Evolutionary conservation across 2,888 invertebrate species (phyloP).

Genomic region (Helobdella robusta): DNA sequence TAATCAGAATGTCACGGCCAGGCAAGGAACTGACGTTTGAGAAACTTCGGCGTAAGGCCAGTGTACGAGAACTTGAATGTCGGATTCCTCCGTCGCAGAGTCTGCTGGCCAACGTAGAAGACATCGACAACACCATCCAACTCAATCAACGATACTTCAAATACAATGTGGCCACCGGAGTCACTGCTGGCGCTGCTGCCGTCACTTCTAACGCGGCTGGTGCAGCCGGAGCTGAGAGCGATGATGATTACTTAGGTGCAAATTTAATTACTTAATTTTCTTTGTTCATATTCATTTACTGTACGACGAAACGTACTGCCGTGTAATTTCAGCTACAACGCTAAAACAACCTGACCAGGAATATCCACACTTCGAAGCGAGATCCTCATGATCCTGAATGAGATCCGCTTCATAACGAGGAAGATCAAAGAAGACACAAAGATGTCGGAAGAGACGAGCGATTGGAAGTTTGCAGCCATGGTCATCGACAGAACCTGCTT

Average conservation of each 20-base stretch:
- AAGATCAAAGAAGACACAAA: slow-evolving; percentile 36
- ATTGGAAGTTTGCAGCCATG: slow-evolving; percentile 37
- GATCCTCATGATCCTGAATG: slow-evolving; percentile 34
- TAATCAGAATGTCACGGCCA: slow-evolving; percentile 34
- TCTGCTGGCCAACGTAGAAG: slow-evolving; percentile 34
- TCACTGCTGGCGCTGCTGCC: background rate
- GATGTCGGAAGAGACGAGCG: slow-evolving; percentile 32
- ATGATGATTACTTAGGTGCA: no score
- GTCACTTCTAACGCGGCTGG: no score
- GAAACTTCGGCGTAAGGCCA: slow-evolving; percentile 33
- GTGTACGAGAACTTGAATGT: slow-evolving; percentile 30
- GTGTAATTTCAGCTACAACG: no score
- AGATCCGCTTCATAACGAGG: slow-evolving; percentile 35
- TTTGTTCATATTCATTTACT: no score
- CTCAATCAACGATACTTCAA: slow-evolving; percentile 19
- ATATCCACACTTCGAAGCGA: slow-evolving; percentile 28
- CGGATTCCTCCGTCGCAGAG: slow-evolving; percentile 32
- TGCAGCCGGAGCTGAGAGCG: no score
- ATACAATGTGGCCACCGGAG: background rate
- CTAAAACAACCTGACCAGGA: background rate
- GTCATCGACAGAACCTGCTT: slow-evolving; percentile 35
- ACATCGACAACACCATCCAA: slow-evolving; percentile 34
- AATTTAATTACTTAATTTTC: no score
- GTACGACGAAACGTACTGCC: no score
- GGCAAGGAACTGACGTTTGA: slow-evolving; percentile 33